Conservation (phyloP, 2,113 vertebrate species). For the Lepisosteus oculatus region DNA sequence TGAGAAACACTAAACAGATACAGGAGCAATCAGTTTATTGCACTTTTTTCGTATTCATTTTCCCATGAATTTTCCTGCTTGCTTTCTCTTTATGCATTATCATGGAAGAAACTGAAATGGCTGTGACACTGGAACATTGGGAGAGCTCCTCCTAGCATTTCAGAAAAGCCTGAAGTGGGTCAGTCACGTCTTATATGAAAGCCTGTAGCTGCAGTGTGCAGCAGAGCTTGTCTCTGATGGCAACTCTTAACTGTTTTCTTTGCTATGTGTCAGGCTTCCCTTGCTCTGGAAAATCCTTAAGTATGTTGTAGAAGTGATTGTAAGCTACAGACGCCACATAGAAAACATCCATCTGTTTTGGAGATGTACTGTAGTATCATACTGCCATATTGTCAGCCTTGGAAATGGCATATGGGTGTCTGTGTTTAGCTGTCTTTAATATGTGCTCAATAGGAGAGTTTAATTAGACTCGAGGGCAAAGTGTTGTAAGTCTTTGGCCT, state of each 20-base stretch:
- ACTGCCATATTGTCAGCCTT: background rate
- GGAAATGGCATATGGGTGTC: background rate
- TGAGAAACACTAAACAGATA: background rate
- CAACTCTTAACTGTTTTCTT: slow-evolving; percentile 8
- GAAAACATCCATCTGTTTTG: background rate
- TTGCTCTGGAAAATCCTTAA: background rate
- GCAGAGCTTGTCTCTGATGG: slow-evolving; percentile 26
- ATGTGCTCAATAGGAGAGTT: background rate
- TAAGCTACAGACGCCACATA: background rate
- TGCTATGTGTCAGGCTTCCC: background rate
- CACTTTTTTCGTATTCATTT: too few species aligned
- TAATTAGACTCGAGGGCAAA: background rate
- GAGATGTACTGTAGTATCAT: too few species aligned
- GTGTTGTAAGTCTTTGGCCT: background rate
- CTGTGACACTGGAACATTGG: slow-evolving; percentile 26
- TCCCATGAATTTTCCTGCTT: background rate
- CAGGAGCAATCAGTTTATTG: background rate
- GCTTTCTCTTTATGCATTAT: slow-evolving; percentile 7
- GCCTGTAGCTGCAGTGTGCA: slow-evolving; percentile 38
- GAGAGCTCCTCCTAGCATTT: slow-evolving; percentile 37
- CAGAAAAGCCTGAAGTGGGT: slow-evolving; percentile 39
- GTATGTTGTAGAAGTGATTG: background rate
- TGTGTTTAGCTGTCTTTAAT: background rate
- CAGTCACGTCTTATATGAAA: slow-evolving; percentile 35
- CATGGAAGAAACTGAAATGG: background rate